Base-by-base conservation (phyloP, 2,113 vertebrate genomes). In the Pandion haliaetus region DNA sequence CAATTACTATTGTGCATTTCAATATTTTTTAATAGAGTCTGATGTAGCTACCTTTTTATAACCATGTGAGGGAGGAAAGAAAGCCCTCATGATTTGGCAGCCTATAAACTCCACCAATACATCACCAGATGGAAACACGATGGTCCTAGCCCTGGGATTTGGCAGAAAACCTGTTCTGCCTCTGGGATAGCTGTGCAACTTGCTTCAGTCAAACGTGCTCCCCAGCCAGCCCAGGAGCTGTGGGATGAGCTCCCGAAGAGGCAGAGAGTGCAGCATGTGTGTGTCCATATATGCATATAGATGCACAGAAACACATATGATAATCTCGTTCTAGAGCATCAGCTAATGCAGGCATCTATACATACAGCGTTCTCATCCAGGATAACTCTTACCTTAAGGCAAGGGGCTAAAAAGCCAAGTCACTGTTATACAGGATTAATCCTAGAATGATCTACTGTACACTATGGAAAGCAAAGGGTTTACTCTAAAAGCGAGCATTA, bases 231-330 rank as follows among this genome's bases (percentile, higher is more conserved):
- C 23, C 14, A 19, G n/a, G n/a, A 55, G 58, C 32, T 7, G 47
- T 2, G 14, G 3, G 12, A 44, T 21, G 34, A 61, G 52, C 71
- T 72, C 52, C 58, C 1, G 0, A 42, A 34, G 40, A n/a, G 29
- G 29, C 36, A 31, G 32, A n/a, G 3, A 34, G 15, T 8, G 2
- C 23, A 23, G 55, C 12, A 17, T 1, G 3, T 11, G 15, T 13
- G 16, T 14, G 34, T 42, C 29, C 0, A 0, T 10, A 9, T 6
- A 23, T 10, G 19, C 1, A 3, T 10, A 29, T 1, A 61, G 42
- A 9, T 54, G 58, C 28, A 40, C 7, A 31, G 17, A 38, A 76
- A 86, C 36, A 52, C 5, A 2, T 1, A 12, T 2, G 49, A 28
- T 26, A 14, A 65, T 9, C 13, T 52, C 12, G 5, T 47, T 29